phyloP scores from a whole-genome alignment of 2,113 vertebrate species.

The Peucedramus taeniatus region DNA sequence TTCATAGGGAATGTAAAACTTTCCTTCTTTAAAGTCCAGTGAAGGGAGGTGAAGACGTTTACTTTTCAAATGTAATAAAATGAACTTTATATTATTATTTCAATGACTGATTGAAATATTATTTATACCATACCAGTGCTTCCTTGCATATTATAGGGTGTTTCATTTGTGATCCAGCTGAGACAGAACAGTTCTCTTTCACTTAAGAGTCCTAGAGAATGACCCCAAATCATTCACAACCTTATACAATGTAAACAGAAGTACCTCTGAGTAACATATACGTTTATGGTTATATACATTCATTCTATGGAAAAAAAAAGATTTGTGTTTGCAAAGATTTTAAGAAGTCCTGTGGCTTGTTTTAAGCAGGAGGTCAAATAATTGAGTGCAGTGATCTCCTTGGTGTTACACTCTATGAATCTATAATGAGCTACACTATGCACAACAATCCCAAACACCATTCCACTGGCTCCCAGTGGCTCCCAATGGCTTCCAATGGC shows the following conservation, averaged over 20 bases:
- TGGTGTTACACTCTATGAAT: neutral
- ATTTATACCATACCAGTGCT: slow-evolving; percentile 5
- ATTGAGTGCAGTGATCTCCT: neutral
- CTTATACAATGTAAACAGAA: slow-evolving; percentile 29
- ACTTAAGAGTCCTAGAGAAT: neutral
- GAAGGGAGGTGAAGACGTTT: slow-evolving; percentile 47
- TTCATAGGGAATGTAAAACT: slow-evolving; percentile 40
- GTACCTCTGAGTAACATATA: neutral
- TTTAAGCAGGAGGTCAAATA: neutral
- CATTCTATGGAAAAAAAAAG: neutral
- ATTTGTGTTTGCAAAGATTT: neutral
- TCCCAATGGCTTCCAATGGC: neutral
- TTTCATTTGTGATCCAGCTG: slow-evolving; percentile 62
- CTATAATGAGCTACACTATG: neutral
- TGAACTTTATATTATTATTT: slow-evolving; percentile 59
- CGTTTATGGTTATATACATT: neutral
- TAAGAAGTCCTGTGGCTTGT: neutral
- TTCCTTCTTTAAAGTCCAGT: slow-evolving; percentile 35
- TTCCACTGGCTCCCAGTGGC: neutral
- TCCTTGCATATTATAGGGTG: slow-evolving; percentile 52
- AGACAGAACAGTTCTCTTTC: slow-evolving; percentile 44
- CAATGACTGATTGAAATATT: slow-evolving; percentile 55
- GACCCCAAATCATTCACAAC: slow-evolving; percentile 30
- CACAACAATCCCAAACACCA: neutral
- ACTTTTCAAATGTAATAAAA: slow-evolving; percentile 60